These are phyloP conservation scores for Drosophila maculinotata DNA, from an alignment of 2,888 invertebrate genomes.

Conservation along the genomic window DNA sequence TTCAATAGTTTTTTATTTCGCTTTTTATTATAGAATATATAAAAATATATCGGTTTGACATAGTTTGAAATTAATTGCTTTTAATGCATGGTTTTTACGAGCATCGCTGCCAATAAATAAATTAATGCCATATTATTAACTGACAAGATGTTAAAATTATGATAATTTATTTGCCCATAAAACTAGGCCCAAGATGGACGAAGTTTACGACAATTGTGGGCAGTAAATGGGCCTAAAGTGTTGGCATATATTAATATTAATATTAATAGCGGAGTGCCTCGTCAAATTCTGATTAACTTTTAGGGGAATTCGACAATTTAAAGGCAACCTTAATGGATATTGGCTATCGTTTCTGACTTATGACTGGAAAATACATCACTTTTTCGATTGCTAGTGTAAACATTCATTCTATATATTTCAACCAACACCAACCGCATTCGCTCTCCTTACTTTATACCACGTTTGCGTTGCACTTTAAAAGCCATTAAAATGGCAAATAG, in stretches of 20 bases:
- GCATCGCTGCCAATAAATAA: slow-evolving; percentile 48
- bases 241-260: slow-evolving; percentile 50
- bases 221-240: slow-evolving; percentile 28
- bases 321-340: neutral
- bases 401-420: neutral
- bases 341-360: neutral
- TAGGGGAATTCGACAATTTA: neutral
- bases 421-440: neutral
- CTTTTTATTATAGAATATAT: slow-evolving; percentile 16
- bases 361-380: neutral
- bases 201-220: slow-evolving; percentile 38
- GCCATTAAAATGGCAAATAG: slow-evolving; percentile 76
- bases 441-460: slow-evolving; percentile 3
- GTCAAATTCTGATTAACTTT: slow-evolving; percentile 1
- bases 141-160: slow-evolving; percentile 62
- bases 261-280: slow-evolving; percentile 27
- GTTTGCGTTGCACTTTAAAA: slow-evolving; percentile 67
- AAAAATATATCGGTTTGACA: neutral
- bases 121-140: slow-evolving; percentile 74
- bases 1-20: slow-evolving; percentile 12
- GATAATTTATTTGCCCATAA: slow-evolving; percentile 54
- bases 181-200: slow-evolving; percentile 20
- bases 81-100: slow-evolving; percentile 46
- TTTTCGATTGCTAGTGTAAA: neutral
- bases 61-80: slow-evolving; percentile 56